Evolutionary conservation across 1,140 invertebrate genomes (phyloP).

Genomic region (Bicyclus anynana): DNA sequence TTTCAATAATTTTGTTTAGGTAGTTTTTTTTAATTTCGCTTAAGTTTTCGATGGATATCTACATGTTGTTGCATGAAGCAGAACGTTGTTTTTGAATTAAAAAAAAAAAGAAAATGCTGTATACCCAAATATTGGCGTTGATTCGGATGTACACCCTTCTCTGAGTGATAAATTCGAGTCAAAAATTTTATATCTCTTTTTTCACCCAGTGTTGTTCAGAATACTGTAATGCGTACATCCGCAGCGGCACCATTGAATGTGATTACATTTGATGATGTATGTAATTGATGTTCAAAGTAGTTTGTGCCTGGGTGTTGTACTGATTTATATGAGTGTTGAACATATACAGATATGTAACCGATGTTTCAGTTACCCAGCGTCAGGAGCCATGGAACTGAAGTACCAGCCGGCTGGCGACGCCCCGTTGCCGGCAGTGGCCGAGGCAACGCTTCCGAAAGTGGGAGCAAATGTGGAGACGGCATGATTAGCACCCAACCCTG

Average conservation of each 20-base stretch:
- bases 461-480: constrained; percentile 36
- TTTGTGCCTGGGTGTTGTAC: neutral
- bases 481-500: constrained; percentile 39
- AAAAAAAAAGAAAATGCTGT: too few relatives aligned
- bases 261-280: neutral
- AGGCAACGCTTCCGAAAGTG: constrained; percentile 30
- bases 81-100: too few relatives aligned
- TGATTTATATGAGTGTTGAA: neutral
- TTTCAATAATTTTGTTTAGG: constrained; percentile 6
- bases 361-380: constrained; percentile 32
- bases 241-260: too few relatives aligned
- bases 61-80: too few relatives aligned
- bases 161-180: too few relatives aligned
- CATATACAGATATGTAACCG: neutral
- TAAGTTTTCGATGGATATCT: too few relatives aligned
- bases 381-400: constrained; percentile 23
- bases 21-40: neutral
- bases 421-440: constrained; percentile 19
- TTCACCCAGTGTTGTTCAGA: too few relatives aligned
- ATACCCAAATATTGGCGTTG: too few relatives aligned
- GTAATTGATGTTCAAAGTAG: neutral
- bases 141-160: too few relatives aligned
- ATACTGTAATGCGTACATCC: too few relatives aligned
- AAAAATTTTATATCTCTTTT: too few relatives aligned
- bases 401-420: constrained; percentile 18